phyloP scores from a whole-genome alignment of 2,797 vertebrate species.

The Acropternis orthonyx region DNA sequence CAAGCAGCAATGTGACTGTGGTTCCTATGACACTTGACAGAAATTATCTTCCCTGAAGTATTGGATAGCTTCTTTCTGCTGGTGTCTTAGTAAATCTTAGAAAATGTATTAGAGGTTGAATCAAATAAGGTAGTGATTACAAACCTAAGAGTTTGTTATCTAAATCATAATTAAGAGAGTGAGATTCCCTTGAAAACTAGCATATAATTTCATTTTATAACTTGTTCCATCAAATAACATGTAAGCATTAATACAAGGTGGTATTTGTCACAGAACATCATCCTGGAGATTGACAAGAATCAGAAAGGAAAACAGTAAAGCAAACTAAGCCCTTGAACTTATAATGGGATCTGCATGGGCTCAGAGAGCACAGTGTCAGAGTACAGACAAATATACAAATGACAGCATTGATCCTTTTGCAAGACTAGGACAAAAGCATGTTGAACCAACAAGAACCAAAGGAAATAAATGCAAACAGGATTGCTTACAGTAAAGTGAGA shows the following conservation, averaged over 20 bases:
- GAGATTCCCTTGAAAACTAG: background rate
- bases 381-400: background rate
- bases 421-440: background rate
- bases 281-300: background rate
- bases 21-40: background rate
- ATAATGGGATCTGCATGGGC: background rate
- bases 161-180: background rate
- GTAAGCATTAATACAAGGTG: background rate
- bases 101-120: background rate
- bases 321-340: background rate
- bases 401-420: fast-evolving
- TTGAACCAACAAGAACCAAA: background rate
- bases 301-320: background rate
- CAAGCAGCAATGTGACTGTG: background rate
- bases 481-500: background rate
- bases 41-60: background rate
- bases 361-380: background rate
- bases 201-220: background rate
- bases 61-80: background rate
- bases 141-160: background rate
- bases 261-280: background rate
- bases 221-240: background rate
- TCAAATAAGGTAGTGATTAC: background rate
- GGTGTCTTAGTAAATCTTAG: background rate
- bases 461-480: background rate